A percentile compares a stretch with the other conserved stretches of the same genome.
phyloP scores from a whole-genome alignment of 2,113 vertebrate genomes.

The Oncorhynchus tshawytscha region DNA sequence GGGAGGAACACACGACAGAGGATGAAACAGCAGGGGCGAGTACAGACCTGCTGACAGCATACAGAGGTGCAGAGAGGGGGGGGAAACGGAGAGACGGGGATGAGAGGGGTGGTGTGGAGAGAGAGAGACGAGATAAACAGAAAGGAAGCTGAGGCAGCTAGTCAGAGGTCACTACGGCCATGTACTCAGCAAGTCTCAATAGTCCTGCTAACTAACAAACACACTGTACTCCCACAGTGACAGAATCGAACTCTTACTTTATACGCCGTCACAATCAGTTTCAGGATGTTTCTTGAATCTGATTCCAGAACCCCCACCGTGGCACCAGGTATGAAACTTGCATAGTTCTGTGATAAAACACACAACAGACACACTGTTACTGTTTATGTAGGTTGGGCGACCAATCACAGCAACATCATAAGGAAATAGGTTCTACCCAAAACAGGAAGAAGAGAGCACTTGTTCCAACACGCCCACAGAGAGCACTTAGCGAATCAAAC shows the following conservation, averaged over 20 bases:
- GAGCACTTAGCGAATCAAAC: conserved; percentile 39
- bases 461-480: conserved; percentile 57
- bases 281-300: conserved; percentile 91
- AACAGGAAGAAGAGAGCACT: conserved; percentile 17
- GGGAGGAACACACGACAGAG: background rate
- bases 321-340: conserved; percentile 93
- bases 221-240: background rate
- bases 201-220: background rate
- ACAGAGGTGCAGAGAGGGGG: background rate
- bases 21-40: background rate
- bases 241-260: conserved; percentile 76
- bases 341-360: conserved; percentile 84
- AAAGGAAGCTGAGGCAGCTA: background rate
- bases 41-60: background rate
- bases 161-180: background rate
- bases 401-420: background rate
- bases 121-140: conserved; percentile 8
- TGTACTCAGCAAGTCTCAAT: background rate
- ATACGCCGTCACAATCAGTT: conserved; percentile 91
- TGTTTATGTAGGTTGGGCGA: background rate
- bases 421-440: conserved; percentile 6
- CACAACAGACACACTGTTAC: conserved; percentile 5
- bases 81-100: conserved; percentile 6
- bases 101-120: background rate
- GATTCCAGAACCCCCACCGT: conserved; percentile 84